Percentiles rank a stretch among this genome's conserved stretches.
phyloP scores from a whole-genome alignment of 64 coral and sea anemone genomes.

The Stichodactyla mertensii region DNA sequence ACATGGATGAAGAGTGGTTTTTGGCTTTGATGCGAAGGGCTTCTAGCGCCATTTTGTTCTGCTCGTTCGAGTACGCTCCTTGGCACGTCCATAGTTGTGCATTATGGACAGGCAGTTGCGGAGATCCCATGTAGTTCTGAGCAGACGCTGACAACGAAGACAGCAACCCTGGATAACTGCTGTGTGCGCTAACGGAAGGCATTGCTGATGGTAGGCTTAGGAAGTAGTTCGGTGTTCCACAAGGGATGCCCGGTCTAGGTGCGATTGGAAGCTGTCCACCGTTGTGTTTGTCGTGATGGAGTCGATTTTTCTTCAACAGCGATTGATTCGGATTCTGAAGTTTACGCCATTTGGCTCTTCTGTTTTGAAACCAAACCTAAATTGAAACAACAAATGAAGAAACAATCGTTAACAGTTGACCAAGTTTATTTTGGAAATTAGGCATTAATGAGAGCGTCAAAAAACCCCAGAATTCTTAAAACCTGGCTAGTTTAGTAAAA shows the following conservation, averaged over 20 bases:
- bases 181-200: conserved; percentile 68
- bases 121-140: conserved; percentile 74
- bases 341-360: conserved; percentile 96
- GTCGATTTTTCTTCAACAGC: conserved; percentile 73
- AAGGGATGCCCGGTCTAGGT: conserved; percentile 85
- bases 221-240: conserved; percentile 85
- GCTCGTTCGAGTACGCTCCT: conserved; percentile 48
- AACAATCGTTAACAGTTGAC: conserved; percentile 6
- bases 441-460: not conserved
- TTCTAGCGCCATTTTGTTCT: conserved; percentile 90
- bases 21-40: conserved; percentile 90
- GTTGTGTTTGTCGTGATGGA: conserved; percentile 69
- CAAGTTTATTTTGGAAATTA: not conserved
- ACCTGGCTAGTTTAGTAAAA: not conserved
- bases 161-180: conserved; percentile 63
- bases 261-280: conserved; percentile 88
- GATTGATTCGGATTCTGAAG: conserved; percentile 82
- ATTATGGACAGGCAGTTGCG: conserved; percentile 91
- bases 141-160: conserved; percentile 78
- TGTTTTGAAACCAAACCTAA: conserved; percentile 97
- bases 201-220: conserved; percentile 68
- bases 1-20: conserved; percentile 65
- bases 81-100: conserved; percentile 87
- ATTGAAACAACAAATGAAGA: conserved; percentile 1
- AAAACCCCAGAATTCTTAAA: not conserved